phyloP scores from a whole-genome alignment of 2,797 vertebrate genomes.

The Natrix natrix region DNA sequence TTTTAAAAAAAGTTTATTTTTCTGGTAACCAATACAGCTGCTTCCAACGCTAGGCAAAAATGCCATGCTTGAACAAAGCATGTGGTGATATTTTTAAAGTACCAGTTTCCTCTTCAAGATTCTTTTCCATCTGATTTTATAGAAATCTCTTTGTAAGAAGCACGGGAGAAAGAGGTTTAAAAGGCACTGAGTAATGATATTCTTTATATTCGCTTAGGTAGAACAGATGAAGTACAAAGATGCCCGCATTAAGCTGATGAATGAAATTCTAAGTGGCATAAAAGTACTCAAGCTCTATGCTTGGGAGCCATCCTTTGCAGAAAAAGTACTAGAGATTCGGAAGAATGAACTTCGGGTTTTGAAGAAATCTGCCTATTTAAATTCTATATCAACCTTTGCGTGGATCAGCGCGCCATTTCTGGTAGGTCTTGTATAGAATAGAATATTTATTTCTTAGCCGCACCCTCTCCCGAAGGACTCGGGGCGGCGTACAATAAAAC shows the following conservation, averaged over 20 bases:
- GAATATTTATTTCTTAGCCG: no score
- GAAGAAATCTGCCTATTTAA: slow-evolving; percentile 83
- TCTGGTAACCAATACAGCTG: background rate
- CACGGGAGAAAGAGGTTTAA: background rate
- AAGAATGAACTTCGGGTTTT: slow-evolving; percentile 85
- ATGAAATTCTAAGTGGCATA: slow-evolving; percentile 92
- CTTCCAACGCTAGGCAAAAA: background rate
- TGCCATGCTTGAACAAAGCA: background rate
- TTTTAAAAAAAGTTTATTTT: background rate
- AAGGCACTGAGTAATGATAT: slow-evolving; percentile 10
- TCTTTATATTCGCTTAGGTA: slow-evolving; percentile 70
- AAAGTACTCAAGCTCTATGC: slow-evolving; percentile 97
- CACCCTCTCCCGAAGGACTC: no score
- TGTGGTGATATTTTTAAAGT: background rate
- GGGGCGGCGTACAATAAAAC: no score
- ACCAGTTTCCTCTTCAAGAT: background rate
- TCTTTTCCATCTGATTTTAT: background rate
- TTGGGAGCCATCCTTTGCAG: slow-evolving; percentile 89
- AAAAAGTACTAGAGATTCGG: slow-evolving; percentile 85
- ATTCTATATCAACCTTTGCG: slow-evolving; percentile 83
- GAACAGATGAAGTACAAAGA: slow-evolving; percentile 94
- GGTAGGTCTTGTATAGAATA: slow-evolving; percentile 74
- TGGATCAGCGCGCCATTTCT: slow-evolving; percentile 91
- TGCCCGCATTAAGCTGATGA: slow-evolving; percentile 92
- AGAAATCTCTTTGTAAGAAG: background rate